phyloP scores from a whole-genome alignment of 2,888 invertebrate genomes.

The Spodoptera picta region DNA sequence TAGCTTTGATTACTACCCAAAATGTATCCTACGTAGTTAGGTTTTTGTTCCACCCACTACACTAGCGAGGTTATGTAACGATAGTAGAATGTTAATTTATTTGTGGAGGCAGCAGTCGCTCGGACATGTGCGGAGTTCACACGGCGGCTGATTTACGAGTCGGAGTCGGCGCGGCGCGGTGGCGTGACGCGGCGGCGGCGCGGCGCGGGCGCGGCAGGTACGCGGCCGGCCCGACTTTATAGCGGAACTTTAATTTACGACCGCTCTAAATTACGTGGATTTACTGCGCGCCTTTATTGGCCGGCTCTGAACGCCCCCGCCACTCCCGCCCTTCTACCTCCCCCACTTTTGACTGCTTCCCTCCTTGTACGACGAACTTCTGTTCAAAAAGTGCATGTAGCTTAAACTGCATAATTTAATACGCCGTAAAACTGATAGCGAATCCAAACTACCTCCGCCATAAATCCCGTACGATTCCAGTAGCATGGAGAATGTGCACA shows the following conservation, averaged over 20 bases:
- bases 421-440: conserved; percentile 69
- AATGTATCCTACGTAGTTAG: conserved; percentile 3
- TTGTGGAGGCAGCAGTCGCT: conserved; percentile 52
- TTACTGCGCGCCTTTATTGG: conserved; percentile 88
- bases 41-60: conserved; percentile 3
- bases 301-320: conserved; percentile 77
- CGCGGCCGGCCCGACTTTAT: conserved; percentile 81
- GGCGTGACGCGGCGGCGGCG: conserved; percentile 61
- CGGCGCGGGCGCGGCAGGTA: conserved; percentile 79
- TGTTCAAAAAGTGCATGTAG: conserved; percentile 69
- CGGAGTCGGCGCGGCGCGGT: conserved; percentile 62
- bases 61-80: conserved; percentile 36
- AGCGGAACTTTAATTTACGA: conserved; percentile 87
- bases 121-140: conserved; percentile 72
- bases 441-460: conserved; percentile 54
- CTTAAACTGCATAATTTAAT: conserved; percentile 74
- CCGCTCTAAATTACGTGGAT: conserved; percentile 88
- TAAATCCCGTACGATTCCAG: conserved; percentile 55
- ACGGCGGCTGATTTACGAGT: conserved; percentile 70
- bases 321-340: conserved; percentile 67
- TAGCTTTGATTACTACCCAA: conserved; percentile 4
- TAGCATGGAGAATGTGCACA: conserved; percentile 49
- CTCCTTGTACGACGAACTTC: conserved; percentile 71
- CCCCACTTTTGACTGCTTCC: conserved; percentile 63
- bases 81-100: conserved; percentile 49